Conservation (phyloP, 2,797 vertebrate genomes). For the Myiotriccus ornatus region DNA sequence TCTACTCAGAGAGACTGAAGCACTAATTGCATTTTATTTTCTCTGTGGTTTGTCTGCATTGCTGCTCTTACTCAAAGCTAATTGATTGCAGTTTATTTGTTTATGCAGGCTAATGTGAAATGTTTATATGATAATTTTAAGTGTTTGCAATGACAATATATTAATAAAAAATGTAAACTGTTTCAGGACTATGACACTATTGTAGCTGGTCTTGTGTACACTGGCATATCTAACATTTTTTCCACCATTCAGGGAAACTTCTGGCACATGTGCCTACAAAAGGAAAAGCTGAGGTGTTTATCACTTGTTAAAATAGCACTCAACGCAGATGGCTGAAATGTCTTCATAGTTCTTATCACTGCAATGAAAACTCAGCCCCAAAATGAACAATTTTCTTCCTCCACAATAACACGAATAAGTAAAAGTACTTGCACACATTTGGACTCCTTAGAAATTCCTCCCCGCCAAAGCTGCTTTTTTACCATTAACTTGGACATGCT, state of each 20-base stretch:
- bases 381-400: not conserved
- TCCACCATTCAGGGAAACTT: not conserved
- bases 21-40: conserved; percentile 16
- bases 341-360: not conserved
- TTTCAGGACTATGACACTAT: not conserved
- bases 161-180: not conserved
- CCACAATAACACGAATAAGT: not conserved
- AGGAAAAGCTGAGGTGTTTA: not conserved
- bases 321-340: not conserved
- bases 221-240: not conserved
- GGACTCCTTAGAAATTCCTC: not conserved
- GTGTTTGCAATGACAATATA: not conserved
- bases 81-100: conserved; percentile 34
- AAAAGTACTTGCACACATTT: not conserved
- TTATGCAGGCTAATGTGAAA: not conserved
- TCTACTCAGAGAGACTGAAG: not conserved
- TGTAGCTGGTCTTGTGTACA: not conserved
- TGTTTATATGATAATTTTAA: not conserved
- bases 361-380: not conserved
- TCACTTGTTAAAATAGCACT: not conserved
- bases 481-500: not conserved
- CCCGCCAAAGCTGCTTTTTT: not conserved
- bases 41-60: not conserved
- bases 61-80: not conserved
- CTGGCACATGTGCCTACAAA: not conserved